Conservation (phyloP, 2,797 vertebrate genomes). For the Sarcoramphus papa region DNA sequence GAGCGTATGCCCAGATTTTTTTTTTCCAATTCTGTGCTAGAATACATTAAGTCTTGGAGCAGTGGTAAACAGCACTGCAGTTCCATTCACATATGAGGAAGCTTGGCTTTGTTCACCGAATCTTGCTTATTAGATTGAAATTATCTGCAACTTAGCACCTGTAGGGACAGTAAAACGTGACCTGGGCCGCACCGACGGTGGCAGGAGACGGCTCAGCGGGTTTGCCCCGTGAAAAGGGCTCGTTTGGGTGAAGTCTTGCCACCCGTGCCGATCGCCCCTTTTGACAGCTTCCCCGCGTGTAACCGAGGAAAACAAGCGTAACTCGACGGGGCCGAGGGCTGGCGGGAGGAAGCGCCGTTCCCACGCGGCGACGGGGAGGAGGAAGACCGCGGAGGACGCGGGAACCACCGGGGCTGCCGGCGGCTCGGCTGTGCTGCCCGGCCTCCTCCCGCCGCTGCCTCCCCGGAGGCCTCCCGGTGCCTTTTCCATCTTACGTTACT, state of each 20-base stretch:
- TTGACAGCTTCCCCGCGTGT: no score
- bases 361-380: not conserved
- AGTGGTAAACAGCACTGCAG: not conserved
- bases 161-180: no score
- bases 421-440: not conserved
- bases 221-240: no score
- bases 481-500: not conserved
- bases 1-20: fast-evolving
- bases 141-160: fast-evolving
- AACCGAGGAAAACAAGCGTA: no score
- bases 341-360: not conserved
- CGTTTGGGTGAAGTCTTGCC: not conserved
- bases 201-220: fast-evolving
- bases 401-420: not conserved
- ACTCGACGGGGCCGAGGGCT: not conserved
- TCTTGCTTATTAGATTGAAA: not conserved
- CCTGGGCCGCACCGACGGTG: fast-evolving
- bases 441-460: not conserved
- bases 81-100: not conserved
- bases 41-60: not conserved
- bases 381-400: not conserved
- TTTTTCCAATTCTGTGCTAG: not conserved
- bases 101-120: not conserved
- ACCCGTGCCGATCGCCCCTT: not conserved
- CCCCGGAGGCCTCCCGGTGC: not conserved